phyloP scores from a whole-genome alignment of 2,888 invertebrate species.

The Ichneumoninae sp. region DNA sequence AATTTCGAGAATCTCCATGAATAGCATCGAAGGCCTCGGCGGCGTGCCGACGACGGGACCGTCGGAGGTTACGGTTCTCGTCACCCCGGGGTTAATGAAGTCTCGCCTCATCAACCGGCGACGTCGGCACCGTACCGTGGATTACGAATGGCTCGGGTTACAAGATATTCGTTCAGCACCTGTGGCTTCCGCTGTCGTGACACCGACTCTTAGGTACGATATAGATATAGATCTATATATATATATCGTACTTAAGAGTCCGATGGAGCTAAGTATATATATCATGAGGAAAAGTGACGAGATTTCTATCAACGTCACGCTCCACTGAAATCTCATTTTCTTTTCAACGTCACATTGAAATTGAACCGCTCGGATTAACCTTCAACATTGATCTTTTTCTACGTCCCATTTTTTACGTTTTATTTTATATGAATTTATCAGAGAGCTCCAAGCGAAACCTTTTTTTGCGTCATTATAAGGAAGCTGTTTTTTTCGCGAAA shows the following conservation, averaged over 20 bases:
- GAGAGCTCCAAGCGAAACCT: too few species aligned
- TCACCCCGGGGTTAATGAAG: constrained; percentile 74
- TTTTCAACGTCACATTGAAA: background rate
- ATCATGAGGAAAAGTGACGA: background rate
- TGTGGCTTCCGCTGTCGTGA: constrained; percentile 59
- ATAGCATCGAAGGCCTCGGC: constrained; percentile 18
- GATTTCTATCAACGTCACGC: background rate
- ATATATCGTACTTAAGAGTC: background rate
- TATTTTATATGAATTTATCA: background rate
- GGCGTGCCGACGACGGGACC: constrained; percentile 25
- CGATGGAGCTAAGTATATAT: background rate
- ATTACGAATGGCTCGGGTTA: constrained; percentile 49
- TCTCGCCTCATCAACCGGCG: constrained; percentile 74
- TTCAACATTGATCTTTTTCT: background rate
- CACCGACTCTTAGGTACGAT: constrained; percentile 1
- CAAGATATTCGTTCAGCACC: constrained; percentile 62
- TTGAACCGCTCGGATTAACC: background rate
- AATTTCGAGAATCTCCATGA: constrained; percentile 55
- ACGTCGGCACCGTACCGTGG: constrained; percentile 38
- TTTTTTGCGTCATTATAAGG: too few species aligned
- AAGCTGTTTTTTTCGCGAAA: too few species aligned
- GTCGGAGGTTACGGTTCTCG: constrained; percentile 46
- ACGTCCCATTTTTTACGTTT: background rate
- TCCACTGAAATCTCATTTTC: background rate
- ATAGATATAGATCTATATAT: background rate